Evolutionary conservation across 2,113 vertebrate genomes (phyloP).

Genomic region (Penelope pileata): DNA sequence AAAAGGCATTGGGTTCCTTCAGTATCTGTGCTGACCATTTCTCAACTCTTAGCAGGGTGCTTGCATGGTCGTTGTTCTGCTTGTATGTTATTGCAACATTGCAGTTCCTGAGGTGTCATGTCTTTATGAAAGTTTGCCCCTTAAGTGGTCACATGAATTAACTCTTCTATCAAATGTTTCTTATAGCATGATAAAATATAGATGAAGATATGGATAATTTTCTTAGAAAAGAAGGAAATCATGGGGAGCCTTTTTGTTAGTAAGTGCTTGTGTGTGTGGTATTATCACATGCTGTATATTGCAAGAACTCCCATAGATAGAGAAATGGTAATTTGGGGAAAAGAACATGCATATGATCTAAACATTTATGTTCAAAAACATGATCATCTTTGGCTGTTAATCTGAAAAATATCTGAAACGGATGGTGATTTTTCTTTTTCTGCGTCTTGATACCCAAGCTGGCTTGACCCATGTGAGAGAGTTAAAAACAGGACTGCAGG

Average conservation of each 20-base stretch:
- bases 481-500: not conserved
- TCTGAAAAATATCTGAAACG: not conserved
- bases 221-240: not conserved
- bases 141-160: not conserved
- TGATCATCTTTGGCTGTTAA: not conserved
- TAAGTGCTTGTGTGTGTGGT: not conserved
- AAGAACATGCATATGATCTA: not conserved
- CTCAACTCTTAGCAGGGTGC: not conserved
- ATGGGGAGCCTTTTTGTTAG: not conserved
- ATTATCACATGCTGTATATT: not conserved
- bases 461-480: not conserved
- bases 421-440: not conserved
- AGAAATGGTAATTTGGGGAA: not conserved
- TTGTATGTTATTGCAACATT: not conserved
- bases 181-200: not conserved
- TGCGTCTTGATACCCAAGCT: not conserved
- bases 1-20: not conserved
- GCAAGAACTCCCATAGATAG: not conserved
- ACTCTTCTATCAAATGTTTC: not conserved
- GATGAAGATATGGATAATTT: too few relatives aligned
- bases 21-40: not conserved
- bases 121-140: not conserved
- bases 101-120: not conserved
- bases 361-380: not conserved
- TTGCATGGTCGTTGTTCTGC: not conserved